Percentiles rank a stretch among this genome's conserved stretches.
Evolutionary conservation across 2,888 invertebrate genomes (phyloP).

Genomic region (Dryobotodes eremita): DNA sequence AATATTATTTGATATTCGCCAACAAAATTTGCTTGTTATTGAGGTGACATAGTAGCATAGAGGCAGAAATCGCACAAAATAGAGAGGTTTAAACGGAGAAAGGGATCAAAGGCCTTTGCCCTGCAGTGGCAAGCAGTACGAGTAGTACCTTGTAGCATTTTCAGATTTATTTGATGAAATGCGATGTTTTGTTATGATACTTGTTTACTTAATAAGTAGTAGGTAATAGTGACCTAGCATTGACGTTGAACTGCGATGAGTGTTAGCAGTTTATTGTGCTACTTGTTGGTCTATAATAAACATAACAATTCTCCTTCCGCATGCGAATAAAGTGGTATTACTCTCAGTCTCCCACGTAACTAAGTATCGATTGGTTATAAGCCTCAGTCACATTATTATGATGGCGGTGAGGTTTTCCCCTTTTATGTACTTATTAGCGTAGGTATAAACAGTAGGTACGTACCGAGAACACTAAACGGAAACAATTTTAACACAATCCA

Average conservation of each 20-base stretch:
- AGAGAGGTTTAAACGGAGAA: background rate
- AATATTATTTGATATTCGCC: background rate
- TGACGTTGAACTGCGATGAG: background rate
- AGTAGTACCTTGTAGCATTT: background rate
- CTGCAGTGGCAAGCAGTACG: background rate
- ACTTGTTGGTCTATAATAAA: background rate
- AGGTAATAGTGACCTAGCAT: no score
- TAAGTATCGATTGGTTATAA: constrained; percentile 2
- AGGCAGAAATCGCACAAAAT: background rate
- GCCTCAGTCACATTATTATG: background rate
- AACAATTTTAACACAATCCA: constrained; percentile 9
- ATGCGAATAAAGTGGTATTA: constrained; percentile 2
- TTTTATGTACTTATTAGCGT: constrained; percentile 6
- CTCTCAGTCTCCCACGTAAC: background rate
- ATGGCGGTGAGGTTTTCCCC: constrained; percentile 11
- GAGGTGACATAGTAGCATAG: no score
- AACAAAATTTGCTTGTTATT: background rate
- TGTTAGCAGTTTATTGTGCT: constrained; percentile 5
- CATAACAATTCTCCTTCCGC: background rate
- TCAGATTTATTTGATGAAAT: background rate
- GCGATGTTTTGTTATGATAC: background rate
- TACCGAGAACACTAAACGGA: background rate
- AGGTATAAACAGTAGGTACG: background rate
- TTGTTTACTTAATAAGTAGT: background rate
- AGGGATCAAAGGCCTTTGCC: background rate